Conservation (phyloP, 2,888 invertebrate genomes). For the Eucera pruinosa region DNA sequence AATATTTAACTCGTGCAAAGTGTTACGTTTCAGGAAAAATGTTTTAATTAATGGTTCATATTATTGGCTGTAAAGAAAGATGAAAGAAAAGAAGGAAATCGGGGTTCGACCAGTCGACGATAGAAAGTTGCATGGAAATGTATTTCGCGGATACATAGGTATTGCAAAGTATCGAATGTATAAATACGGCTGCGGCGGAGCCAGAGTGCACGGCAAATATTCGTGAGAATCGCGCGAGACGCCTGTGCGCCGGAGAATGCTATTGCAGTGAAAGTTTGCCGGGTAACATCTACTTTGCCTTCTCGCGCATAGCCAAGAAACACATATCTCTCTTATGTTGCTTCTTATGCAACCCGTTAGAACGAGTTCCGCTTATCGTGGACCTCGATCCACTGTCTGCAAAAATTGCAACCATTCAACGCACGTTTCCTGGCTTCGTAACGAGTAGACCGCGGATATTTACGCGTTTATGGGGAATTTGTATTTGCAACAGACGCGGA, state of each 20-base stretch:
- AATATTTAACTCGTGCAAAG: too few relatives aligned
- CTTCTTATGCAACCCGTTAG: constrained; percentile 59
- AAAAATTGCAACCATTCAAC: too few relatives aligned
- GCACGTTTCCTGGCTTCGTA: too few relatives aligned
- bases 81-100: too few relatives aligned
- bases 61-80: too few relatives aligned
- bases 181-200: constrained; percentile 37
- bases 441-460: too few relatives aligned
- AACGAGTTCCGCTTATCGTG: too few relatives aligned
- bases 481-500: too few relatives aligned
- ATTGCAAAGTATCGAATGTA: constrained; percentile 39
- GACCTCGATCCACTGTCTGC: too few relatives aligned
- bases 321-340: constrained; percentile 53
- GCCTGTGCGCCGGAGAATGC: constrained; percentile 45
- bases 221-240: constrained; percentile 62
- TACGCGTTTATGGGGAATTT: too few relatives aligned
- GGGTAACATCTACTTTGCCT: constrained; percentile 42
- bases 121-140: constrained; percentile 4
- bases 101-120: neutral
- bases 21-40: too few relatives aligned
- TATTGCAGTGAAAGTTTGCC: constrained; percentile 64
- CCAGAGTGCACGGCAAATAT: constrained; percentile 61
- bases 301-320: constrained; percentile 35
- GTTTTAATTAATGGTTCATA: too few relatives aligned
- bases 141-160: constrained; percentile 8